phyloP scores from a whole-genome alignment of 2,888 invertebrate genomes.

The Stramonita haemastoma region DNA sequence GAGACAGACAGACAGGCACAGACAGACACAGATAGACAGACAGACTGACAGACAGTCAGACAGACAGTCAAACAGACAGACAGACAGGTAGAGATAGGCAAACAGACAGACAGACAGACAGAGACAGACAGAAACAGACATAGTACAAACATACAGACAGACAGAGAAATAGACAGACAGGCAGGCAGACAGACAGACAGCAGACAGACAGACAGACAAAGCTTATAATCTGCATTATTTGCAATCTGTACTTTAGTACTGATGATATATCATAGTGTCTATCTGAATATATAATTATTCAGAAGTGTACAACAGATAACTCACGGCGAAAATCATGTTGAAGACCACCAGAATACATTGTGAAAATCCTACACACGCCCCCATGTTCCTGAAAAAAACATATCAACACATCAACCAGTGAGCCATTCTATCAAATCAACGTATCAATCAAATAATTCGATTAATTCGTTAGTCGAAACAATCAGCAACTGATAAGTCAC shows the following conservation, averaged over 20 bases:
- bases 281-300: too few species aligned
- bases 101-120: background rate
- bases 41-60: background rate
- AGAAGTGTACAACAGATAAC: background rate
- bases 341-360: constrained; percentile 19
- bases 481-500: background rate
- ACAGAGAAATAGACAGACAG: background rate
- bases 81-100: background rate
- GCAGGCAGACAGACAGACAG: background rate
- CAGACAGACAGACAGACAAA: too few species aligned
- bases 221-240: too few species aligned
- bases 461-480: too few species aligned
- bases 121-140: background rate
- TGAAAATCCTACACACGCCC: constrained; percentile 10
- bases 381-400: background rate
- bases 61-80: background rate
- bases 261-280: too few species aligned
- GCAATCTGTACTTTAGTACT: too few species aligned
- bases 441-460: too few species aligned
- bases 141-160: background rate
- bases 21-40: background rate
- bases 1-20: background rate
- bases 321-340: constrained; percentile 1
- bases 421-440: background rate
- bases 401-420: background rate